Conservation (phyloP, 2,888 invertebrate genomes). For the Lymantria monacha region DNA sequence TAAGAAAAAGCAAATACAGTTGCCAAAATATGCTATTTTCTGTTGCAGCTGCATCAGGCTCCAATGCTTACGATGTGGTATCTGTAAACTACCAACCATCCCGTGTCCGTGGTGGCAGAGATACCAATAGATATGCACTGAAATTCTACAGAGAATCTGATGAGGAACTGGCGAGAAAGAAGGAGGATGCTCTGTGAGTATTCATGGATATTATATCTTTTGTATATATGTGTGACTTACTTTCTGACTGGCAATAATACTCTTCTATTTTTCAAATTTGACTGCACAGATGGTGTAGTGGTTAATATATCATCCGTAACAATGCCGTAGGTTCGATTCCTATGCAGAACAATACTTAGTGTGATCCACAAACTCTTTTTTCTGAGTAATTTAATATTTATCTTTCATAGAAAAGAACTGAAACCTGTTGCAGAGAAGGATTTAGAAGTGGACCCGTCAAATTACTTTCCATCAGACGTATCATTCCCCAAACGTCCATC, state of each 20-base stretch:
- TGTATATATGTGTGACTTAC: too few species aligned
- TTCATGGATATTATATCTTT: too few species aligned
- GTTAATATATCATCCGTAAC: too few species aligned
- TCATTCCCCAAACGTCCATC: constrained; percentile 92
- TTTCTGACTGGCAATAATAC: too few species aligned
- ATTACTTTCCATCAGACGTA: constrained; percentile 86
- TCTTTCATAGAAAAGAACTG: constrained; percentile 61
- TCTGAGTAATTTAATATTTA: neutral
- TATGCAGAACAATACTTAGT: too few species aligned
- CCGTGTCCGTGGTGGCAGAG: constrained; percentile 61
- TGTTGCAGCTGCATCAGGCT: constrained; percentile 48
- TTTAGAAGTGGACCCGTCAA: constrained; percentile 85
- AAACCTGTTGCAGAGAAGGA: constrained; percentile 80
- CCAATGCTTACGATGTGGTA: constrained; percentile 53
- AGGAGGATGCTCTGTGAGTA: constrained; percentile 84
- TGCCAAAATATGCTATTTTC: too few species aligned
- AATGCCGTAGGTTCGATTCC: too few species aligned
- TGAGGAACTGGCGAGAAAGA: constrained; percentile 86
- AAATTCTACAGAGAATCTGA: constrained; percentile 92
- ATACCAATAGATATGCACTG: constrained; percentile 87
- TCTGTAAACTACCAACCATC: constrained; percentile 85
- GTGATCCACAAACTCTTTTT: too few species aligned
- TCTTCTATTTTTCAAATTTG: too few species aligned
- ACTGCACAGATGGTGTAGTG: too few species aligned
- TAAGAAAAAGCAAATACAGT: too few species aligned